phyloP scores from a whole-genome alignment of 2,888 invertebrate genomes.

The Epinotia nisella region DNA sequence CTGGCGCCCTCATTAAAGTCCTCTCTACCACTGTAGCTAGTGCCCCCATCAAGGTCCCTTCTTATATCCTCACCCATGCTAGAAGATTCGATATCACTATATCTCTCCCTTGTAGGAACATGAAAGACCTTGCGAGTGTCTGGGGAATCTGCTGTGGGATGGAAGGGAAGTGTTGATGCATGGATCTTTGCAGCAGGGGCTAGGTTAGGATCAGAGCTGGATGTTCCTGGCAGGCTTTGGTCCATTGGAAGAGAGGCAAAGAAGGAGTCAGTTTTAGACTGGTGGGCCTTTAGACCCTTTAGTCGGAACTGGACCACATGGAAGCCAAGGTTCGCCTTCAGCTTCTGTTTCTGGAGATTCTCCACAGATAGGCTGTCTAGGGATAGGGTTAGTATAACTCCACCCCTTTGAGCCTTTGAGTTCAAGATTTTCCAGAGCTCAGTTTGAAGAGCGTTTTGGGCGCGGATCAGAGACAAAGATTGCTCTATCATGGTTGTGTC shows the following conservation, averaged over 20 bases:
- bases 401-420: background rate
- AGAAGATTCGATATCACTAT: too few species aligned
- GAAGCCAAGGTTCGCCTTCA: constrained; percentile 4
- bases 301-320: background rate
- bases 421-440: background rate
- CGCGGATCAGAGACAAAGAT: background rate
- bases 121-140: background rate
- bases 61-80: background rate
- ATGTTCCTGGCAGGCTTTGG: background rate
- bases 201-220: background rate
- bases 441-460: background rate
- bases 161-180: background rate
- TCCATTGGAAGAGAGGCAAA: background rate
- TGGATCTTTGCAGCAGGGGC: background rate
- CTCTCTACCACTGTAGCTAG: background rate
- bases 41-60: background rate
- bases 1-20: background rate
- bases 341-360: background rate
- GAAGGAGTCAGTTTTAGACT: background rate
- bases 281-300: background rate
- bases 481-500: background rate
- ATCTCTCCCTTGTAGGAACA: background rate
- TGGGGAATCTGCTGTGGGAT: background rate
- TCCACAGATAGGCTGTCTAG: background rate
- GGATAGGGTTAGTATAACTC: background rate